Base-by-base conservation (phyloP, 2,888 invertebrate species). In the Cryptosula pallasiana region DNA sequence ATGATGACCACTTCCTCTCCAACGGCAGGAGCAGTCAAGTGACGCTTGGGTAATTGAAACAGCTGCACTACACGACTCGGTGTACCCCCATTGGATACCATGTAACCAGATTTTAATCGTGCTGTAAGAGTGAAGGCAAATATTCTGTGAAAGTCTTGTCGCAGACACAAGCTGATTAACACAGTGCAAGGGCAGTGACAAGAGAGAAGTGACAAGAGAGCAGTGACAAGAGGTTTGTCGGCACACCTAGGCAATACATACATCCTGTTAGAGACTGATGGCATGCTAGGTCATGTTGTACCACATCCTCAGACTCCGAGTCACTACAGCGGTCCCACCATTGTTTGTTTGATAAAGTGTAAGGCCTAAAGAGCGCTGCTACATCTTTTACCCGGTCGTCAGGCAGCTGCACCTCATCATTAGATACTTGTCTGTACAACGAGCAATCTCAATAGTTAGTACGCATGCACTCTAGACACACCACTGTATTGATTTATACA, bases 271-370 rank as follows among this genome's bases (percentile, higher is more conserved):
- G 25, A 25, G 13, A 2, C 29, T 63, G 32, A 32, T 63, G 63
- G n/a, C 63, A 32, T 20, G 63, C 63, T 2, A 63, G 32, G 32
- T 63, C 63, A 27, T 63, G 63, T 5, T 63, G 63, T 27, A 63
- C n/a, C 29, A 63, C 63, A 32, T 32, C 63, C 3, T 63, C 63
- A 63, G 25, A 27, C 13, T 57, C 57, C 16, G 3, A 27, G n/a
- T 25, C 27, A 5, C 32, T 25, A 16, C 32, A 13, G 9, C 27
- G 29, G 20, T 45, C 5, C 63, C 63, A 63, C n/a, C 32, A 27
- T 5, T 13, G 9, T 32, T 27, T 63, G 34, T 63, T 63, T 27
- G 25, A 27, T 32, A 63, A 32, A 27, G 32, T 32, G 32, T 32
- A 63, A 5, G 25, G 23, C 23, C 55, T 5, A 23, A 25, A 25